Base-by-base conservation (phyloP, 2,113 vertebrate genomes). In the Prunella fulvescens region DNA sequence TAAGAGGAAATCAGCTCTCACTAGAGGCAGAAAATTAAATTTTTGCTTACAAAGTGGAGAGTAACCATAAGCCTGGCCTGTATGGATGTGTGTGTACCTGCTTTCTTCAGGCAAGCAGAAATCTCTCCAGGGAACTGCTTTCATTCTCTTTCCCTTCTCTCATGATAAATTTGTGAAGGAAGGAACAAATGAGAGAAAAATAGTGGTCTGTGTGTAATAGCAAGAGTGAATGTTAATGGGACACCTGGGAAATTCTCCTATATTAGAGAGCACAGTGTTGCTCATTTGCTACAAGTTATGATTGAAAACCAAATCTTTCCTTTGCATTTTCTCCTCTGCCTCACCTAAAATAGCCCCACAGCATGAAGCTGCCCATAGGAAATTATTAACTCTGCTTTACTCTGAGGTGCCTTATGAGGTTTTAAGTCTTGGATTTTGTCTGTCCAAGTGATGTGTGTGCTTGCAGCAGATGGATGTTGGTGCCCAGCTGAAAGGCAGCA, bases 251-350 rank as follows among this genome's bases (percentile, higher is more conserved):
- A 93, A 92, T 96, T 83, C 37, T 64, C 47, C 76, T 78, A 0
- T 92, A 83, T 93, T 95, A 74, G 60, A 90, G 85, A 90, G 40
- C 58, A 77, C 66, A 86, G 10, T 45, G 80, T 44, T 90, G 79
- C 82, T 95, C 82, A 60, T 96, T 97, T 94, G 56, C 85, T 90
- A 40, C 64, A 48, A 81, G 88, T 76, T 74, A 80, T 86, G 79
- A 94, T 90, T 85, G 93, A 94, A 96, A 96, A 48, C 76, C 57
- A 81, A 69, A 81, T 79, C 85, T 70, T 86, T 67, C 51, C 78
- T 44, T 86, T 73, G 54, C 67, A 81, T 88, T 93, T 92, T 88
- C 86, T 89, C 74, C 76, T 67, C 54, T 83, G 16, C n/a, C 44
- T 94, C 56, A 40, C 64, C 51, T 92, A 42, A 80, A 90, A 84